Evolutionary conservation across 1,140 invertebrate species (phyloP).

Genomic region (Pinna nobilis): DNA sequence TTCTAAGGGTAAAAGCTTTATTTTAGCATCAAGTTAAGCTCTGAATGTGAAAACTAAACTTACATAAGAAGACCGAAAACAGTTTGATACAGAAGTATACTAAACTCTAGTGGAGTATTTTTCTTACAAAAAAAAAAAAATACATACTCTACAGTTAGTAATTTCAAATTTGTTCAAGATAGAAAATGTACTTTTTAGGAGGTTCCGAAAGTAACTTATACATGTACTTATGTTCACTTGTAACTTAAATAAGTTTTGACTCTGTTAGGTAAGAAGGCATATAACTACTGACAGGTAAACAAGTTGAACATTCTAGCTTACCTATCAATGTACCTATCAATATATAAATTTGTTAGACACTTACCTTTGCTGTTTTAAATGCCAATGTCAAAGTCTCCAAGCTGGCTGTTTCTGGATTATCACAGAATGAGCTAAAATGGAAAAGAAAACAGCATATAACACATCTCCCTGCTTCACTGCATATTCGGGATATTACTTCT

Average conservation of each 20-base stretch:
- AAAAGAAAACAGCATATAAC: not conserved
- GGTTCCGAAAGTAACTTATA: no score
- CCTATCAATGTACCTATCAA: not conserved
- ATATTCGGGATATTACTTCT: not conserved
- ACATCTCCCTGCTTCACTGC: not conserved
- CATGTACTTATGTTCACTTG: not conserved
- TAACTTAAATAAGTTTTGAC: not conserved
- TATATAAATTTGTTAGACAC: not conserved
- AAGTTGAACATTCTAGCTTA: not conserved
- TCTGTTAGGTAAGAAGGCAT: not conserved
- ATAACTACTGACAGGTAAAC: not conserved
- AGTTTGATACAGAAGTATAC: not conserved
- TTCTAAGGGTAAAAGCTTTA: not conserved
- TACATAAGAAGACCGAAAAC: not conserved
- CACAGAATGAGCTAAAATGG: slow-evolving; percentile 58
- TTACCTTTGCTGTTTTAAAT: slow-evolving; percentile 63
- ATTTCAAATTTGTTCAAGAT: no score
- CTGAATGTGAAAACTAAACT: not conserved
- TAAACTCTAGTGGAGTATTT: not conserved
- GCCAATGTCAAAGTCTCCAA: slow-evolving; percentile 60
- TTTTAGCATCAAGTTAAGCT: not conserved
- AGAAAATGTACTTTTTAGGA: no score
- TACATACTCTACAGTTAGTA: no score
- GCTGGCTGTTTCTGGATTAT: slow-evolving; percentile 58
- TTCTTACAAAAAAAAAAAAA: not conserved